Evolutionary conservation across 2,113 vertebrate species (phyloP).

Genomic region (Maccullochella peelii): DNA sequence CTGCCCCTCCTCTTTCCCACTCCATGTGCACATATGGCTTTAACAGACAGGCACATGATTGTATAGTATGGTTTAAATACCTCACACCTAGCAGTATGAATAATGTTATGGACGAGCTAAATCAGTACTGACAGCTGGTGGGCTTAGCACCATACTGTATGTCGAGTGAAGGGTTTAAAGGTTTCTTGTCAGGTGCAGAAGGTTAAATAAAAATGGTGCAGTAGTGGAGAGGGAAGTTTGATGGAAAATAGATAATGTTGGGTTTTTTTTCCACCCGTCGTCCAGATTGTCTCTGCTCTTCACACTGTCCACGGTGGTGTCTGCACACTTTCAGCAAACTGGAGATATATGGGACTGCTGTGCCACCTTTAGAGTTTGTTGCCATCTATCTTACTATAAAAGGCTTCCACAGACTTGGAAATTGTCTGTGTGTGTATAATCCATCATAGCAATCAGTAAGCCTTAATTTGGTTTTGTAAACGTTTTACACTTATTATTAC

Average conservation of each 20-base stretch:
- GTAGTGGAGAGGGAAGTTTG: not conserved
- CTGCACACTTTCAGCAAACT: not conserved
- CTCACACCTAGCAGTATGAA: constrained; percentile 37
- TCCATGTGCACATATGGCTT: constrained; percentile 44
- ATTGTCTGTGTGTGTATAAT: not conserved
- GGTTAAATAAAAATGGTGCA: constrained; percentile 42
- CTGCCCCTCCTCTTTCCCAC: not conserved
- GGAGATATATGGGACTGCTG: not conserved
- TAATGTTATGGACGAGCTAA: constrained; percentile 42
- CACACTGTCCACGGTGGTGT: not conserved
- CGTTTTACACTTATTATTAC: not conserved
- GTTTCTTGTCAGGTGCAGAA: constrained; percentile 46
- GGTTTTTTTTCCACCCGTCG: not conserved
- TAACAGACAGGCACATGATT: constrained; percentile 47
- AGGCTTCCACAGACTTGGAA: not conserved
- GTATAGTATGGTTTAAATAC: constrained; percentile 41
- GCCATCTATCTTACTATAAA: not conserved
- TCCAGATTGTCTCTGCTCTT: not conserved
- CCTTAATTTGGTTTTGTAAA: not conserved
- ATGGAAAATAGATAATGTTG: not conserved
- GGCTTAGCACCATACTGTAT: constrained; percentile 37
- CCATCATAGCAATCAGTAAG: not conserved
- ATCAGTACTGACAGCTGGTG: constrained; percentile 55
- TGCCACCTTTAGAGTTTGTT: not conserved
- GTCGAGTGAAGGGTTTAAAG: constrained; percentile 44